Evolutionary conservation across 2,113 vertebrate genomes (phyloP), one percentile per base, ranked within the genome.

Genomic region (Caranx ignobilis): DNA sequence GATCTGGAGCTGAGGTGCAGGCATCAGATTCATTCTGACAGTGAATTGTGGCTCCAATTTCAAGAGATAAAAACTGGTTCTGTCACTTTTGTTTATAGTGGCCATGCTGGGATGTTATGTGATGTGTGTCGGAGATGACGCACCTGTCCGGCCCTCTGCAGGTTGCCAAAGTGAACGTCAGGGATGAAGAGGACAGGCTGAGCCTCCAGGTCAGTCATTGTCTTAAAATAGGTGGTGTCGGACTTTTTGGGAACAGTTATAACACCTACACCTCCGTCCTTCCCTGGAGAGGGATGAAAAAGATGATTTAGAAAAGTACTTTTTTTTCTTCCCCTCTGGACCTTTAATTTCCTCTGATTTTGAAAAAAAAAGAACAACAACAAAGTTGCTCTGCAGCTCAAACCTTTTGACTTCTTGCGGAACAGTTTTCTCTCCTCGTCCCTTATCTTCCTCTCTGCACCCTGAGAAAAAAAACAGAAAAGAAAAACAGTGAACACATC

Each of bases 111-210:
- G 13, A 9, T 11, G 31, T 68, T 39, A 13, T 18, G 19, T 21
- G 13, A 9, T 11, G 31, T 68, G 47, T 26, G 81, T 90, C 26
- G 6, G 8, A 15, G 57, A 3, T 26, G 32, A 16, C 8, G 11
- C 43, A 99, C 98, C 97, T 99, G 98, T 80, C 97, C 97, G 4
- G 96, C 95, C 86, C 98, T 96, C 93, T 99, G 98, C 70, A 99
- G 93, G 93, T 98, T 99, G 50, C 96, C 96, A 65, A 99, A 99
- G 91, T 99, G 98, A 84, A 99, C 96, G 5, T 99, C 98, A 0
- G 98, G 98, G 57, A 99, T 99, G 92, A 99, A 99, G 71, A 99
- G 97, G 31, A 99, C 98, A 0, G 98, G 98, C 91, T 99, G 98
- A 1, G 96, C 96, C 91, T 98, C 97, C 90, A 99, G 91, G 85